A percentile compares a stretch with the other conserved stretches of the same genome.
These are phyloP conservation scores for Epinephelus fuscoguttatus DNA, from an alignment of 2,113 vertebrate genomes.

Conservation along the genomic window DNA sequence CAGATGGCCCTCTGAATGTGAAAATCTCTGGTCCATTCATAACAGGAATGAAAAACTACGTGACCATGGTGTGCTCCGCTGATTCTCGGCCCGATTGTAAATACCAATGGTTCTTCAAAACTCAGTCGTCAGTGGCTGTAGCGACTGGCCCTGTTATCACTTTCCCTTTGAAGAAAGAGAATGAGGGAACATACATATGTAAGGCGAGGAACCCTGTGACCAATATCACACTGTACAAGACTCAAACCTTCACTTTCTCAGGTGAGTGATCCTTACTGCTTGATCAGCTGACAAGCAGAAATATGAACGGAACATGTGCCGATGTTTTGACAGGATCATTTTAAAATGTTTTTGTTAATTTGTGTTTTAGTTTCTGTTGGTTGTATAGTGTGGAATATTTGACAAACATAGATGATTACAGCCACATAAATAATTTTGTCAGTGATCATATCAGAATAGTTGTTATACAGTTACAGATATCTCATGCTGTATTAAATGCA, in stretches of 20 bases:
- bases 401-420: not conserved
- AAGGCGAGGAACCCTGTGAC: slow-evolving; percentile 79
- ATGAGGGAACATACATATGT: slow-evolving; percentile 75
- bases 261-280: slow-evolving; percentile 46
- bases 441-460: not conserved
- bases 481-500: not conserved
- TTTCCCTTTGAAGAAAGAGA: not conserved
- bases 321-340: not conserved
- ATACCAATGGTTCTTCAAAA: slow-evolving; percentile 70
- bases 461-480: not conserved
- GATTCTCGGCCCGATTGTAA: slow-evolving; percentile 68
- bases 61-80: slow-evolving; percentile 48
- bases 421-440: not conserved
- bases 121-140: accelerated
- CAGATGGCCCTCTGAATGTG: slow-evolving; percentile 75
- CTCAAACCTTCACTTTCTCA: not conserved
- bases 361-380: too few species aligned
- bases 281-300: not conserved
- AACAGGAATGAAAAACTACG: accelerated
- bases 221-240: slow-evolving; percentile 52
- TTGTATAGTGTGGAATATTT: not conserved
- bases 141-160: slow-evolving; percentile 18
- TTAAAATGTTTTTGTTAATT: not conserved
- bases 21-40: slow-evolving; percentile 32
- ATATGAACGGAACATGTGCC: not conserved